A percentile compares a stretch with the other conserved stretches of the same genome.
These are phyloP conservation scores for Sylvietta virens DNA, from an alignment of 2,113 vertebrate genomes.

Conservation along the genomic window DNA sequence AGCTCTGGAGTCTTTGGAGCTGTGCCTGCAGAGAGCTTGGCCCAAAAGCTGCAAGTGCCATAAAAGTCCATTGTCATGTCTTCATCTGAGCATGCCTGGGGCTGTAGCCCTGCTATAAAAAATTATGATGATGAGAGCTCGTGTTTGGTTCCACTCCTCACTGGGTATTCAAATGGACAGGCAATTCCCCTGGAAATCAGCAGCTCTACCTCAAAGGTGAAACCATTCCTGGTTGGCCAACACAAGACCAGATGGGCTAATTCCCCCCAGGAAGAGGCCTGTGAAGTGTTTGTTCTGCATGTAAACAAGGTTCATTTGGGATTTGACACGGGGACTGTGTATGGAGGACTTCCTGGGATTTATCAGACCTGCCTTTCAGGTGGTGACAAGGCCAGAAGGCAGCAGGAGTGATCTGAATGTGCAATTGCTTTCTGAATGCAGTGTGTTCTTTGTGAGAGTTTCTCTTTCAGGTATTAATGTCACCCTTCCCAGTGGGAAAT, in stretches of 20 bases:
- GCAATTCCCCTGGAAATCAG: not conserved
- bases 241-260: not conserved
- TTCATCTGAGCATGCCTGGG: not conserved
- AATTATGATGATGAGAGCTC: not conserved
- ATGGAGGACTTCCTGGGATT: not conserved
- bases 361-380: not conserved
- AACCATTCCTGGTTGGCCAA: not conserved
- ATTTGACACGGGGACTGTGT: not conserved
- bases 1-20: conserved; percentile 26
- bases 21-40: not conserved
- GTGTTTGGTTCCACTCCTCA: not conserved
- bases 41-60: not conserved
- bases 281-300: not conserved
- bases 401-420: not conserved
- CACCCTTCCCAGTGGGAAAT: not conserved
- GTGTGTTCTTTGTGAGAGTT: not conserved
- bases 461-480: not conserved
- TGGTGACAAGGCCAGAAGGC: not conserved
- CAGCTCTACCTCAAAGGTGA: not conserved
- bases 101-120: not conserved
- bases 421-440: not conserved
- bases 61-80: not conserved
- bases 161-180: not conserved
- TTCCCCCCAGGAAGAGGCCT: not conserved
- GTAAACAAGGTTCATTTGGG: not conserved